Evolutionary conservation across 1,140 invertebrate species (phyloP).

Genomic region (Augochlora pura): DNA sequence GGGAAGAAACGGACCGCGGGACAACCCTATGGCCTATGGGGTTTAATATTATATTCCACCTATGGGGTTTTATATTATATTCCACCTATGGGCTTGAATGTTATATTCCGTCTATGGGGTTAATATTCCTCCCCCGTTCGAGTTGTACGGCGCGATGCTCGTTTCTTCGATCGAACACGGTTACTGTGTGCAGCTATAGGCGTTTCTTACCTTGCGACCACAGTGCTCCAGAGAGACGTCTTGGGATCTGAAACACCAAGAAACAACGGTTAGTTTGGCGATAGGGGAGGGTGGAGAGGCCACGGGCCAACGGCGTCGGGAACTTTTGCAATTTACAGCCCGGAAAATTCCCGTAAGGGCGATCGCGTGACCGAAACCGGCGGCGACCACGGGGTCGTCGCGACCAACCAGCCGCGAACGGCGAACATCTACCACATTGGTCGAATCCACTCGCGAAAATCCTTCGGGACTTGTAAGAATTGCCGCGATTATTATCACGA

Average conservation of each 20-base stretch:
- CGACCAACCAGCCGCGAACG: conserved; percentile 23
- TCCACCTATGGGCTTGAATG: no score
- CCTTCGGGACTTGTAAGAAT: no score
- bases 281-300: conserved; percentile 14
- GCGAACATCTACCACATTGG: no score
- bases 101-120: no score
- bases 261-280: conserved; percentile 63
- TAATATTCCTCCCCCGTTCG: neutral
- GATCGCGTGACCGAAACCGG: conserved; percentile 59
- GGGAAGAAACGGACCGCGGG: neutral
- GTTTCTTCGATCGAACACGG: neutral
- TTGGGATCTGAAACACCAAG: conserved; percentile 68
- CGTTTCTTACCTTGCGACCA: no score
- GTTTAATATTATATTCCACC: no score
- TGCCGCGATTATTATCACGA: no score
- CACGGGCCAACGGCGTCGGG: conserved; percentile 57
- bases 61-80: neutral
- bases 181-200: no score
- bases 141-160: no score
- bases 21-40: no score
- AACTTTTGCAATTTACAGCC: conserved; percentile 76
- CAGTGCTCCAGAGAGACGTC: conserved; percentile 47
- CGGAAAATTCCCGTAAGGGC: conserved; percentile 66
- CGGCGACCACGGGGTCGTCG: conserved; percentile 26
- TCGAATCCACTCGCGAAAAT: neutral